A percentile compares a stretch with the other conserved stretches of the same genome.
phyloP scores from a whole-genome alignment of 2,797 vertebrate genomes.

The Oreochromis grahami region DNA sequence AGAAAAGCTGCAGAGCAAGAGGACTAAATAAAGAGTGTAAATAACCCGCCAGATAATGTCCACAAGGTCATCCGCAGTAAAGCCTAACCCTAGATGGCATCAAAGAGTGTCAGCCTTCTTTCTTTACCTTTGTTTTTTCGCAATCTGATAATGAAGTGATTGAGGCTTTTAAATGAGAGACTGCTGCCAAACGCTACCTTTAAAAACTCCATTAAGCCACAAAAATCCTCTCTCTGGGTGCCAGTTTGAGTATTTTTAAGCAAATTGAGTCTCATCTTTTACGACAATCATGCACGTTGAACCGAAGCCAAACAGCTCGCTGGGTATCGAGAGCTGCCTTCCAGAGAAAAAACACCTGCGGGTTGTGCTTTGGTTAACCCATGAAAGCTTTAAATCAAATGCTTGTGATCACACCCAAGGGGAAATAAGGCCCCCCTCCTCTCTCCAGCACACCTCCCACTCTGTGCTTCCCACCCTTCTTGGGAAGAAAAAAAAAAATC shows the following conservation, averaged over 20 bases:
- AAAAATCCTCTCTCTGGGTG: conserved; percentile 15
- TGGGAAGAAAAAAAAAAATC: conserved; percentile 19
- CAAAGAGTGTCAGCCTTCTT: neutral
- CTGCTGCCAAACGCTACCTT: conserved; percentile 20
- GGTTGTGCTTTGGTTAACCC: conserved; percentile 67
- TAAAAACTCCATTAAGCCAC: conserved; percentile 12
- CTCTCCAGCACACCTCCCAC: neutral
- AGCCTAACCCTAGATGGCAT: neutral
- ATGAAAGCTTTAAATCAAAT: conserved; percentile 68
- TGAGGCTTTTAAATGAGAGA: neutral
- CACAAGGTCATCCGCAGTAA: neutral
- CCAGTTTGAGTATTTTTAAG: conserved; percentile 41
- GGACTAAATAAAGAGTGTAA: conserved; percentile 32
- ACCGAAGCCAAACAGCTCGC: conserved; percentile 47
- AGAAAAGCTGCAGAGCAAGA: neutral
- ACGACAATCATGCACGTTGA: conserved; percentile 37
- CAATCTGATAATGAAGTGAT: conserved; percentile 11
- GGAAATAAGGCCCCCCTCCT: conserved; percentile 15
- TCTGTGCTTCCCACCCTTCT: neutral
- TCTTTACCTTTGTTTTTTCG: neutral
- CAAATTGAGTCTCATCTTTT: conserved; percentile 42
- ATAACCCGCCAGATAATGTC: neutral
- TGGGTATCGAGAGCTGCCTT: conserved; percentile 26
- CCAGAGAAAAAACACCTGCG: conserved; percentile 60
- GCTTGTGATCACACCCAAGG: conserved; percentile 54